phyloP scores from a whole-genome alignment of 2,797 vertebrate genomes.

The Diplodus puntazzo region DNA sequence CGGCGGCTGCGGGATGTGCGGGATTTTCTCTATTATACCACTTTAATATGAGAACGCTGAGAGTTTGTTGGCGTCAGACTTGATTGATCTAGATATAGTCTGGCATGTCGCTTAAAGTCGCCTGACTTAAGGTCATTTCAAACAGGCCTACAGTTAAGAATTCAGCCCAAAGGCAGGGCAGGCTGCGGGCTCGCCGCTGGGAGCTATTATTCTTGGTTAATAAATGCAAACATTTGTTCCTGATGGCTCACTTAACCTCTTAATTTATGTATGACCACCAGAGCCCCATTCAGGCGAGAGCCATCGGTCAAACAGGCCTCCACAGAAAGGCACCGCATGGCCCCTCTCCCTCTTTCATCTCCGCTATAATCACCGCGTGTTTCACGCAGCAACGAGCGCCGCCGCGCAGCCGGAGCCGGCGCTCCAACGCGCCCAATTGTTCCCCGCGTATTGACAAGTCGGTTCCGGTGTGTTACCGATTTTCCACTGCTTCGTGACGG shows the following conservation, averaged over 20 bases:
- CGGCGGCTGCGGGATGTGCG: neutral
- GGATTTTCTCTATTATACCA: too few species aligned
- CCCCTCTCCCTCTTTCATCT: slow-evolving; percentile 79
- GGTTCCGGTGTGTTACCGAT: slow-evolving; percentile 91
- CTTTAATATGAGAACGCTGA: neutral
- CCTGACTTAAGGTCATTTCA: slow-evolving; percentile 21
- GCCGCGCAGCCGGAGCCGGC: slow-evolving; percentile 84
- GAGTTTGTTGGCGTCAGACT: slow-evolving; percentile 22
- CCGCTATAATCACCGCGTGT: slow-evolving; percentile 84
- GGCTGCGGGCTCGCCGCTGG: slow-evolving; percentile 58
- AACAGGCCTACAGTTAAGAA: slow-evolving; percentile 33
- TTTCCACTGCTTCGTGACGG: slow-evolving; percentile 83
- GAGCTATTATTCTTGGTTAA: slow-evolving; percentile 68
- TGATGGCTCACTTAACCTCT: slow-evolving; percentile 84
- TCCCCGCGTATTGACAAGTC: slow-evolving; percentile 83
- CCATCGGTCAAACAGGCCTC: slow-evolving; percentile 77
- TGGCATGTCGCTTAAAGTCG: slow-evolving; percentile 8
- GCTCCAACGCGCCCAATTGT: slow-evolving; percentile 89
- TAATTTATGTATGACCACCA: slow-evolving; percentile 84
- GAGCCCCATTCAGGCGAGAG: slow-evolving; percentile 70
- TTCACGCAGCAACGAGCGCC: slow-evolving; percentile 85
- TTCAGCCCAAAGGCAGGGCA: slow-evolving; percentile 38
- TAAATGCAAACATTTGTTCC: slow-evolving; percentile 83
- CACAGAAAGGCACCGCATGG: slow-evolving; percentile 69
- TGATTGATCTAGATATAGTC: slow-evolving; percentile 41